Conservation (phyloP, 2,797 vertebrate genomes). For the Gallinago solitaria region DNA sequence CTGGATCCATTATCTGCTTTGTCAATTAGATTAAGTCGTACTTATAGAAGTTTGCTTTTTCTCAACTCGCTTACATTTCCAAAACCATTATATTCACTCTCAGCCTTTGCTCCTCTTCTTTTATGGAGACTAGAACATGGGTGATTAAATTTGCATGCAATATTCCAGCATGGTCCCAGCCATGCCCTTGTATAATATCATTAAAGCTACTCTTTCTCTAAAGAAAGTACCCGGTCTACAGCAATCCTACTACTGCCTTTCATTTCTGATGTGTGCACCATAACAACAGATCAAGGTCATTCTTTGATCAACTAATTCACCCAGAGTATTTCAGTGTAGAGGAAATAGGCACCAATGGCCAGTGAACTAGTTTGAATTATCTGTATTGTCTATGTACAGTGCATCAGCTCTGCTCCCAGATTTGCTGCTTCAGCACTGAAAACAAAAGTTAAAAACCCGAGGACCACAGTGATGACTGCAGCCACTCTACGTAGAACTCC, state of each 20-base stretch:
- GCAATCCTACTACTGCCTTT: neutral
- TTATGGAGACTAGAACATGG: neutral
- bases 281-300: neutral
- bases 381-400: neutral
- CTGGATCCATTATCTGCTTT: neutral
- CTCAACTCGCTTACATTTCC: neutral
- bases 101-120: neutral
- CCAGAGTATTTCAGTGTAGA: neutral
- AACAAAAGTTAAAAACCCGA: neutral
- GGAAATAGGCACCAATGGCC: neutral
- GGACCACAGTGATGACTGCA: neutral
- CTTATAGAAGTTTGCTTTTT: neutral
- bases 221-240: neutral
- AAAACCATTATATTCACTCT: neutral
- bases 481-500: neutral
- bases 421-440: neutral
- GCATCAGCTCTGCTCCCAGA: neutral
- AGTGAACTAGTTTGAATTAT: neutral
- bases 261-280: neutral
- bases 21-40: neutral
- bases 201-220: neutral
- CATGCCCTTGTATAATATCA: neutral
- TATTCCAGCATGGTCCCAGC: neutral
- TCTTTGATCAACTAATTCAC: neutral
- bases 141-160: neutral